These are phyloP conservation scores for Monomorium pharaonis DNA, from an alignment of 1,140 invertebrate genomes.

Conservation along the genomic window DNA sequence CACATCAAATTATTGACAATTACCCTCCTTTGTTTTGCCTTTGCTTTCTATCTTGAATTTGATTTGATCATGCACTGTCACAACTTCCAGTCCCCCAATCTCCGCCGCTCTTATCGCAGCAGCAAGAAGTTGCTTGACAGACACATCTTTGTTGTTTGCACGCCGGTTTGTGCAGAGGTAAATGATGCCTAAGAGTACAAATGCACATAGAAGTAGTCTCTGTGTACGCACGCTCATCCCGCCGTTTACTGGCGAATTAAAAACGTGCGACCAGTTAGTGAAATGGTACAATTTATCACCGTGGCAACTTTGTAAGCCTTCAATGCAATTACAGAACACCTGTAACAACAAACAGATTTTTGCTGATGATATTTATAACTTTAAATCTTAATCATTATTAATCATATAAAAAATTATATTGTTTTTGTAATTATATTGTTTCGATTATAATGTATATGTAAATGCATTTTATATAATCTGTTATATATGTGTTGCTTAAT, in stretches of 20 bases:
- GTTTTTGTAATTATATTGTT: too few relatives aligned
- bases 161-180: conserved; percentile 77
- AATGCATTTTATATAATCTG: too few relatives aligned
- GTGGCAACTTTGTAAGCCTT: neutral
- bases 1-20: neutral
- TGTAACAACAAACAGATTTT: neutral
- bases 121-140: conserved; percentile 91
- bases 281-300: neutral
- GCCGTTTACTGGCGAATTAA: conserved; percentile 87
- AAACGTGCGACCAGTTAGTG: neutral
- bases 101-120: conserved; percentile 92
- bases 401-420: too few relatives aligned
- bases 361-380: neutral
- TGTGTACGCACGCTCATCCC: conserved; percentile 88
- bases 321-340: neutral
- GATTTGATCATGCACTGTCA: conserved; percentile 87
- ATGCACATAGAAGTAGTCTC: conserved; percentile 86
- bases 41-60: conserved; percentile 91
- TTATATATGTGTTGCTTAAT: neutral
- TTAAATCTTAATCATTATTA: too few relatives aligned
- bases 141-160: conserved; percentile 80
- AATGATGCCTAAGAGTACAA: conserved; percentile 78
- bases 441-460: too few relatives aligned
- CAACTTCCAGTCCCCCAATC: conserved; percentile 91
- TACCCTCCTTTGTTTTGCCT: conserved; percentile 95